These are phyloP conservation scores for Holcopasites calliopsidis DNA, from an alignment of 1,140 invertebrate genomes.

Conservation along the genomic window DNA sequence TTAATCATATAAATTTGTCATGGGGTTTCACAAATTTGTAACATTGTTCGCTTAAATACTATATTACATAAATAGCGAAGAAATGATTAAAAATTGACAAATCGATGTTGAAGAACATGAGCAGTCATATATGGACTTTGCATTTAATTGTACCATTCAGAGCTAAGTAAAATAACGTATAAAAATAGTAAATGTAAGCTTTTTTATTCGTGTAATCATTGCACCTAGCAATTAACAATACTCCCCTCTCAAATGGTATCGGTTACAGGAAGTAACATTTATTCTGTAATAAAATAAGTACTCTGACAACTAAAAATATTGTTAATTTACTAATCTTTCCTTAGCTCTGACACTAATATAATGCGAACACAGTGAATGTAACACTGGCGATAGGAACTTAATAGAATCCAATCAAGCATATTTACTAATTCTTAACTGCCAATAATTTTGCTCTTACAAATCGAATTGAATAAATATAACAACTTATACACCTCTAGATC, in stretches of 20 bases:
- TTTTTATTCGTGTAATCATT: neutral
- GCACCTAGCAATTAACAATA: neutral
- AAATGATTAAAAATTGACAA: conserved; percentile 36
- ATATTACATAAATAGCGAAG: conserved; percentile 24
- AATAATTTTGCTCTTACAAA: conserved; percentile 22
- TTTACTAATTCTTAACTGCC: conserved; percentile 14
- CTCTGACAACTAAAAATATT: conserved; percentile 8
- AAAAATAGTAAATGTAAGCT: conserved; percentile 3
- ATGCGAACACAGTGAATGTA: conserved; percentile 16
- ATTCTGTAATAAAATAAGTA: neutral
- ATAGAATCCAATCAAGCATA: conserved; percentile 37
- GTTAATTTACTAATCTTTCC: conserved; percentile 1
- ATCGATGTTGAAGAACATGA: conserved; percentile 10
- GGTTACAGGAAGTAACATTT: neutral
- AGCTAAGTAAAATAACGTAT: conserved; percentile 27
- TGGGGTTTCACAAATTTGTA: conserved; percentile 48
- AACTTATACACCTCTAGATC: no score
- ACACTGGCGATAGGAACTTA: conserved; percentile 42
- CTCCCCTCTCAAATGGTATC: neutral
- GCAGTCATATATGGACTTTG: neutral
- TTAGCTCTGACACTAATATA: conserved; percentile 30
- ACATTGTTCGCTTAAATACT: conserved; percentile 22
- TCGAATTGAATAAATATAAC: conserved; percentile 18
- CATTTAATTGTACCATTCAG: conserved; percentile 13
- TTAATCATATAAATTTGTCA: conserved; percentile 47